Percentiles rank a stretch among this genome's conserved stretches.
Evolutionary conservation across 2,797 vertebrate genomes (phyloP).

Genomic region (Pagetopsis macropterus): DNA sequence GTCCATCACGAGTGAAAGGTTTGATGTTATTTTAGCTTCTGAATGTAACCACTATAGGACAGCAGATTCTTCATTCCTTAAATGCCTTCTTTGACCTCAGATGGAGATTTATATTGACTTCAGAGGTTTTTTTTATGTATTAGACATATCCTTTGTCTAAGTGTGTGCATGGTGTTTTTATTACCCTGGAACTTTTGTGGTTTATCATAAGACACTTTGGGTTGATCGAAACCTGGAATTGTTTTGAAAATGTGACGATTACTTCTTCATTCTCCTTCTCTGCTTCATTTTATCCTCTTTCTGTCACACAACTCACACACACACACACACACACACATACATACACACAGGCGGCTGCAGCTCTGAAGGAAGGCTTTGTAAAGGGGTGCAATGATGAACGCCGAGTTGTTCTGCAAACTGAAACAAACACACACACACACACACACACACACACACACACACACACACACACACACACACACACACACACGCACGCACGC

Average conservation of each 20-base stretch:
- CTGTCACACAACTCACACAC: neutral
- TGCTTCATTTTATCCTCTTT: constrained; percentile 22
- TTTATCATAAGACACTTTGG: too few relatives aligned
- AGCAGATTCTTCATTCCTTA: neutral
- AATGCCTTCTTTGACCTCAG: too few relatives aligned
- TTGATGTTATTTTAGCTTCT: neutral
- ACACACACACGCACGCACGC: constrained; percentile 37
- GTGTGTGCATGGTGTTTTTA: neutral
- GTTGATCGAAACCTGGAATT: constrained; percentile 20
- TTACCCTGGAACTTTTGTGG: neutral
- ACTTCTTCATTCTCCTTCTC: constrained; percentile 29
- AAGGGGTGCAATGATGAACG: constrained; percentile 36
- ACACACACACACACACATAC: constrained; percentile 3
- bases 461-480: constrained; percentile 34
- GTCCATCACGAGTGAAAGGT: neutral
- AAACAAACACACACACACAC: constrained; percentile 37
- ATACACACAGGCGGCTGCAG: neutral
- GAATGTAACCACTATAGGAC: constrained; percentile 1
- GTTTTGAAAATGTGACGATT: constrained; percentile 22
- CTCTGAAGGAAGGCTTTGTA: constrained; percentile 68
- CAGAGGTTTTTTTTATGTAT: neutral
- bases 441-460: constrained; percentile 40
- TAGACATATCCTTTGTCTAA: neutral
- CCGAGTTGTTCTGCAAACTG: constrained; percentile 38
- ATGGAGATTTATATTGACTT: neutral